A percentile compares a stretch with the other conserved stretches of the same genome.
These are phyloP conservation scores for Arizona elegans DNA, from an alignment of 2,113 vertebrate genomes.

Conservation along the genomic window DNA sequence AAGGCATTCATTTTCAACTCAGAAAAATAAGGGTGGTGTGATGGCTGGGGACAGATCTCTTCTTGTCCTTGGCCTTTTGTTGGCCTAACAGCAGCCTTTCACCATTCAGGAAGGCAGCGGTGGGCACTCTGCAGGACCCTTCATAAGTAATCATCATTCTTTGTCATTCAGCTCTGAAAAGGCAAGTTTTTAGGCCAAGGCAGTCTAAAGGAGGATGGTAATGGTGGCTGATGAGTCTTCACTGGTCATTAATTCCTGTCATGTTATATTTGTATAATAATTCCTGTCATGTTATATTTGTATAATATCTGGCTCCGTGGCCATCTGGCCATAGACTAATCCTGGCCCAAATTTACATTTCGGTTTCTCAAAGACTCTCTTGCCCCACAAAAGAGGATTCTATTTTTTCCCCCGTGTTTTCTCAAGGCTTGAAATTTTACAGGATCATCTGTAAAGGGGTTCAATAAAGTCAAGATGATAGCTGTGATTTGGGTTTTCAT, in stretches of 20 bases:
- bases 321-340: not conserved
- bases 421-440: not conserved
- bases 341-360: not conserved
- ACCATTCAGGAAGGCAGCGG: not conserved
- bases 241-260: not conserved
- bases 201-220: not conserved
- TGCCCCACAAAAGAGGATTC: not conserved
- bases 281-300: not conserved
- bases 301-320: not conserved
- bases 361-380: not conserved
- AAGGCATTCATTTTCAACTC: not conserved
- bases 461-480: not conserved
- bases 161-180: slow-evolving; percentile 7
- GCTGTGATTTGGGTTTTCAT: not conserved
- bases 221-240: not conserved
- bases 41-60: not conserved
- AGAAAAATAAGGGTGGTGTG: not conserved
- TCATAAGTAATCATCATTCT: not conserved
- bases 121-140: not conserved
- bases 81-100: slow-evolving; percentile 25
- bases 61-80: slow-evolving; percentile 14
- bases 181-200: not conserved
- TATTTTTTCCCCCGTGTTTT: not conserved
- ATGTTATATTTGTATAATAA: not conserved
- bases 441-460: not conserved